Evolutionary conservation across 2,797 vertebrate species (phyloP).

Genomic region (Antrozous pallidus): DNA sequence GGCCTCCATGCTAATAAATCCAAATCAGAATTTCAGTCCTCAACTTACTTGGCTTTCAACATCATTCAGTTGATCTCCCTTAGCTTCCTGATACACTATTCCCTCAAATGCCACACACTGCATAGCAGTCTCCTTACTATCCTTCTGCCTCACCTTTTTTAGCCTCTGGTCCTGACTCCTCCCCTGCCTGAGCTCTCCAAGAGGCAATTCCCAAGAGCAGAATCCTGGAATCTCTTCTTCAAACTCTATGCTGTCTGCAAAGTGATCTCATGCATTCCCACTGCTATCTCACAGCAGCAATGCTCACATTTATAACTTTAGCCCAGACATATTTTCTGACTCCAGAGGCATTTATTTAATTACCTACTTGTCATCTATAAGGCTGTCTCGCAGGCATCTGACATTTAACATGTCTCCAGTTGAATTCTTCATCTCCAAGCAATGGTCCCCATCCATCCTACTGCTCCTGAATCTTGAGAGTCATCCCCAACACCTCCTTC

Average conservation of each 20-base stretch:
- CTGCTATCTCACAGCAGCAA: conserved; percentile 14
- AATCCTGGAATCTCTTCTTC: background rate
- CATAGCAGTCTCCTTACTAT: rapidly evolving
- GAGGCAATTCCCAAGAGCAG: background rate
- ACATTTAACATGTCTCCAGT: background rate
- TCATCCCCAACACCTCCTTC: background rate
- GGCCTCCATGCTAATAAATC: background rate
- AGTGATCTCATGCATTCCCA: conserved; percentile 14
- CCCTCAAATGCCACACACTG: rapidly evolving
- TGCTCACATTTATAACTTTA: conserved; percentile 38
- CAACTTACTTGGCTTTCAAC: background rate
- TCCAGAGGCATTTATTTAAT: conserved; percentile 60
- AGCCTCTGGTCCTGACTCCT: background rate
- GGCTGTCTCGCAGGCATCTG: background rate
- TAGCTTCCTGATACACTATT: background rate
- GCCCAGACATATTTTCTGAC: conserved; percentile 50
- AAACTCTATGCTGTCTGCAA: background rate
- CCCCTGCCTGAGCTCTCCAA: background rate
- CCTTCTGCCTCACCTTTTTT: background rate
- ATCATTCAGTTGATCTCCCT: background rate
- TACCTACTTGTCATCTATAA: conserved; percentile 33
- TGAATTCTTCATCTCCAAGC: background rate
- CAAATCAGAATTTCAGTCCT: background rate
- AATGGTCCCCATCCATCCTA: background rate
- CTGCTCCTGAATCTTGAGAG: background rate